Percentiles rank a stretch among this genome's conserved stretches.
Conservation (phyloP, 2,888 invertebrate species). For the Leucophenga montana region DNA sequence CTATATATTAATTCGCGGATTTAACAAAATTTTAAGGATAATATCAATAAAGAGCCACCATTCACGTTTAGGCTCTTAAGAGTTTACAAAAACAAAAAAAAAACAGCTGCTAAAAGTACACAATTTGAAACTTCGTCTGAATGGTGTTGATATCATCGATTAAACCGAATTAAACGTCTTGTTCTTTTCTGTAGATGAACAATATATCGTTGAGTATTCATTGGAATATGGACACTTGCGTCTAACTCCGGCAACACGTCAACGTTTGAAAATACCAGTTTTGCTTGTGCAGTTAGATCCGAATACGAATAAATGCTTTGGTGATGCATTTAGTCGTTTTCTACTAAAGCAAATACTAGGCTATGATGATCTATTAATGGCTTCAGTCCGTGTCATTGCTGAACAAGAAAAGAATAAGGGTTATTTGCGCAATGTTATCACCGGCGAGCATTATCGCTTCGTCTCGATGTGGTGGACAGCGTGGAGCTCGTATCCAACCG, state of each 20-base stretch:
- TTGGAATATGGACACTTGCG: conserved; percentile 97
- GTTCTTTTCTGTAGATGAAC: conserved; percentile 79
- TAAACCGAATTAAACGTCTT: no score
- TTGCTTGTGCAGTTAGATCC: conserved; percentile 92
- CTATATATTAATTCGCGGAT: no score
- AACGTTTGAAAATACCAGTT: conserved; percentile 92
- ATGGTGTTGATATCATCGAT: no score
- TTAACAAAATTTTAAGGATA: no score
- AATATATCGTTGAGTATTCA: conserved; percentile 98
- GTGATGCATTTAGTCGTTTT: conserved; percentile 91
- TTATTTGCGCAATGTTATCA: conserved; percentile 95
- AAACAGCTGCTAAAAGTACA: no score
- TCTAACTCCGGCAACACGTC: conserved; percentile 88
- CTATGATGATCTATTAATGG: conserved; percentile 97
- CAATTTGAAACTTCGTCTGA: no score
- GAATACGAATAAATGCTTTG: conserved; percentile 90
- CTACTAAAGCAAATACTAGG: conserved; percentile 95
- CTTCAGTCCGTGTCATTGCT: conserved; percentile 94
- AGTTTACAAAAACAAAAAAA: no score
- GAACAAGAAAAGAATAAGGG: conserved; percentile 98
- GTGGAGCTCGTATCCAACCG: conserved; percentile 93
- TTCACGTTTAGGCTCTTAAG: no score
- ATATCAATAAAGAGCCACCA: no score
- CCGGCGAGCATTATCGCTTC: conserved; percentile 98
- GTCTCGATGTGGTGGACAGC: conserved; percentile 98